Evolutionary conservation across 92 coral and sea anemone species (phyloP).

Genomic region (Palythoa grandiflora): DNA sequence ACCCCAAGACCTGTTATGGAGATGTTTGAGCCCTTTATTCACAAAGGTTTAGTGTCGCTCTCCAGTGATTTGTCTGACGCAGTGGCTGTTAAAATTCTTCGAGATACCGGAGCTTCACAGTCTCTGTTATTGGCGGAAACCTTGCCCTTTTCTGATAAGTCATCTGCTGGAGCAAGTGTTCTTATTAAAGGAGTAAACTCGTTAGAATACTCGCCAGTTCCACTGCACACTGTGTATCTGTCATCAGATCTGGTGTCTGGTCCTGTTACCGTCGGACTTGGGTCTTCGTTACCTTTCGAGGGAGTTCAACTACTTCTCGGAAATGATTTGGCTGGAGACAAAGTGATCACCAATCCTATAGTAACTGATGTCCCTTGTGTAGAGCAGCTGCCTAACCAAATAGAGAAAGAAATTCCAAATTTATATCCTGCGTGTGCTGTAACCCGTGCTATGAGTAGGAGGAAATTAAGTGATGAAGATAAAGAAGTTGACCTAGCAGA

Average conservation of each 20-base stretch:
- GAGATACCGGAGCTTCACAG: constrained; percentile 36
- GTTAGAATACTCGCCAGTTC: constrained; percentile 39
- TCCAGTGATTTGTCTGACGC: constrained; percentile 18
- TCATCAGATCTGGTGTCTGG: constrained; percentile 59
- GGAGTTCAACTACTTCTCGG: constrained; percentile 60
- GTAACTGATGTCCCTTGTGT: constrained; percentile 24
- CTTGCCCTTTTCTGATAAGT: constrained; percentile 30
- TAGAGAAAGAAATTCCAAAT: constrained; percentile 45
- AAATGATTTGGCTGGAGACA: constrained; percentile 56
- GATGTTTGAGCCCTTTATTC: constrained; percentile 25
- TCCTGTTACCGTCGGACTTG: constrained; percentile 47
- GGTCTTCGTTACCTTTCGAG: constrained; percentile 51
- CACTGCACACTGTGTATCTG: constrained; percentile 61
- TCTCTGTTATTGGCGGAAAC: constrained; percentile 34
- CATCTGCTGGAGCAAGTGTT: constrained; percentile 34
- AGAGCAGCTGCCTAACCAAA: constrained; percentile 16
- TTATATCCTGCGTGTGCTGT: constrained; percentile 66
- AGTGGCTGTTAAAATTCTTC: constrained; percentile 13
- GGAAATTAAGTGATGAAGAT: constrained; percentile 22
- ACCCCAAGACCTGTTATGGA: constrained; percentile 19
- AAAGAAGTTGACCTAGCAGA: constrained; percentile 31
- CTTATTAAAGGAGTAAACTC: constrained; percentile 34
- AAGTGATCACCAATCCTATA: neutral
- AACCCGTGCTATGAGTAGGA: constrained; percentile 59
- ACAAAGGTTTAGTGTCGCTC: constrained; percentile 14